A percentile compares a stretch with the other conserved stretches of the same genome.
These are phyloP conservation scores for Drosophila bunnanda DNA, from an alignment of 2,888 invertebrate species.

Conservation along the genomic window DNA sequence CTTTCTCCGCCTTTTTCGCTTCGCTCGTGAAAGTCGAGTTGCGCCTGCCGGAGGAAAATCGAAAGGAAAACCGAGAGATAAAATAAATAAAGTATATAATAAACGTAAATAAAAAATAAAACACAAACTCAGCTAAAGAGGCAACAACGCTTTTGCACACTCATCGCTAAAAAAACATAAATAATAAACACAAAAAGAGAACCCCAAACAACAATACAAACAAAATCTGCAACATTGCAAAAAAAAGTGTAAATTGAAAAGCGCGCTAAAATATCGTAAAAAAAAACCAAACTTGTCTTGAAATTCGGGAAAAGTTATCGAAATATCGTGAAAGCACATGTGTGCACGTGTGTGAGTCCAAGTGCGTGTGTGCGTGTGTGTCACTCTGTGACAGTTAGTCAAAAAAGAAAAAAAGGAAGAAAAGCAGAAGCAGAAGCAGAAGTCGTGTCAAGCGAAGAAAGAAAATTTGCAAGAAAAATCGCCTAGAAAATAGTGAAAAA, in stretches of 20 bases:
- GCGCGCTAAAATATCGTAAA: constrained; percentile 2
- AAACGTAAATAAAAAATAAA: background rate
- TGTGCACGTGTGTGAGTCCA: constrained; percentile 40
- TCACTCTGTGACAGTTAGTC: constrained; percentile 46
- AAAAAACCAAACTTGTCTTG: background rate
- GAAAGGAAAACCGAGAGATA: background rate
- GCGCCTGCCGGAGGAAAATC: constrained; percentile 57
- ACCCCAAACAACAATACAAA: background rate
- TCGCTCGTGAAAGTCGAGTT: constrained; percentile 55
- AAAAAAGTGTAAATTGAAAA: constrained; percentile 2
- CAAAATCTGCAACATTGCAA: constrained; percentile 2
- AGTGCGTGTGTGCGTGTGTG: constrained; percentile 37
- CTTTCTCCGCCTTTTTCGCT: constrained; percentile 4
- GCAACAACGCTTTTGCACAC: constrained; percentile 5
- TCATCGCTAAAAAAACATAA: constrained; percentile 17
- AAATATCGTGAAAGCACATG: constrained; percentile 24
- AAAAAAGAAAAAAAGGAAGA: constrained; percentile 11
- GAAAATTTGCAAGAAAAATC: constrained; percentile 7
- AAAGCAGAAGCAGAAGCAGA: constrained; percentile 16
- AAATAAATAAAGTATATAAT: background rate
- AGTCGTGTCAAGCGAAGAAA: constrained; percentile 5
- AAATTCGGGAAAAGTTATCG: constrained; percentile 41
- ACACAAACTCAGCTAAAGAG: constrained; percentile 25
- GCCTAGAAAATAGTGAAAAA: constrained; percentile 19
- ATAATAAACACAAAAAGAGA: constrained; percentile 6